Base-by-base conservation (phyloP, 2,888 invertebrate species). In the Mesorhabditis spiculigera region DNA sequence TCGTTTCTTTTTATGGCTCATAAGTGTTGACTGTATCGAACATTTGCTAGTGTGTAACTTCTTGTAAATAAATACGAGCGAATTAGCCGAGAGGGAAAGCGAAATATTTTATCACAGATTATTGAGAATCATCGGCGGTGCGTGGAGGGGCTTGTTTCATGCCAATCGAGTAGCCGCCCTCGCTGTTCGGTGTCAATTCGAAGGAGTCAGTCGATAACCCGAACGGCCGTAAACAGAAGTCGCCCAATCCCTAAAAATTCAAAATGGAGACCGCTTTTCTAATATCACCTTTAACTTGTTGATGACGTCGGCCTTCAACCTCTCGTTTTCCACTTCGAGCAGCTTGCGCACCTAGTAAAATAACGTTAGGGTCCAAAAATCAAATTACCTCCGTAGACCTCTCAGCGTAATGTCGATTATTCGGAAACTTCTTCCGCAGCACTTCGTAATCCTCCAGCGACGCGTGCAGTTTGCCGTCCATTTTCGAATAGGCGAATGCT, bases 201-300 rank as follows among this genome's bases (percentile, higher is more conserved):
- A 84, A 84, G 64, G 76, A 78, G 71, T 84, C 78, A 5, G 83
- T 84, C 43, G 78, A 78, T 13, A 84, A 69, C 4, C 83, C 82
- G 71, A 84, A 84, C 43, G 83, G 83, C 42, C 70, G 70, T 6
- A 83, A 68, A 50, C 73, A 74, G 66, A 80, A 70, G 68, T 75
- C 71, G 50, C 71, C 73, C 70, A 44, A 68, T 71, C 64, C 69
- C 41, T 13, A 68, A 8, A 43, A 67, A 50, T 41, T 13, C 1
- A 8, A 68, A 16, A 64, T 44, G 10, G 5, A 6, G 44, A 42
- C 41, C 5, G 6, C 10, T 61, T 45, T 41, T 71, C 75, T 69
- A 81, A 81, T 43, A 82, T 73, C 13, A 70, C 70, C 73, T 84
- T 84, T 69, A 84, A 65, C 68, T 81, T 79, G 42, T 72, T 75